These are phyloP conservation scores for Danio choprae DNA, from an alignment of 2,797 vertebrate species.

Conservation along the genomic window DNA sequence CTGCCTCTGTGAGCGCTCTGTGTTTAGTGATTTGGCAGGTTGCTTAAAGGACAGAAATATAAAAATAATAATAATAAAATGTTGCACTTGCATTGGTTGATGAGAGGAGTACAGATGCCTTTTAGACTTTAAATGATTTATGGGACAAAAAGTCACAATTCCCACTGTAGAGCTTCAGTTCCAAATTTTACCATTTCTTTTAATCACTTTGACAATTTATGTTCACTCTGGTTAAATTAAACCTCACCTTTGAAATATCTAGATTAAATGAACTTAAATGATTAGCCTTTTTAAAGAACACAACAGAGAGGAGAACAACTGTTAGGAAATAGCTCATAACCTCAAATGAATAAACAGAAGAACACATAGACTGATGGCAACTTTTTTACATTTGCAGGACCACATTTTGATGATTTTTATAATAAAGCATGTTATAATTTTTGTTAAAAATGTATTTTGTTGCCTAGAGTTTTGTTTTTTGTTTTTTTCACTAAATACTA, in stretches of 20 bases:
- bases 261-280: background rate
- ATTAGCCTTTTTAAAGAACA: background rate
- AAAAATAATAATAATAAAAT: slow-evolving; percentile 13
- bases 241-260: background rate
- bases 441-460: slow-evolving; percentile 26
- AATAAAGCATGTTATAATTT: slow-evolving; percentile 39
- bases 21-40: slow-evolving; percentile 46
- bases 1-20: slow-evolving; percentile 44
- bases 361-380: background rate
- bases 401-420: slow-evolving; percentile 44
- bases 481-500: slow-evolving; percentile 34
- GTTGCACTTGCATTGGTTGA: slow-evolving; percentile 72
- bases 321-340: background rate
- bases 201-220: background rate
- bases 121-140: slow-evolving; percentile 2
- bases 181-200: background rate
- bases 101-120: slow-evolving; percentile 38
- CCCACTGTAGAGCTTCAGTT: background rate
- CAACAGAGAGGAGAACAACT: background rate
- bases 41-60: slow-evolving; percentile 39
- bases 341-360: background rate
- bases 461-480: slow-evolving; percentile 33
- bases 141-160: background rate
- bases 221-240: background rate
- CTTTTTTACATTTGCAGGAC: slow-evolving; percentile 23